Conservation (phyloP, 2,113 vertebrate genomes). For the Andinoacara biseriatus region DNA sequence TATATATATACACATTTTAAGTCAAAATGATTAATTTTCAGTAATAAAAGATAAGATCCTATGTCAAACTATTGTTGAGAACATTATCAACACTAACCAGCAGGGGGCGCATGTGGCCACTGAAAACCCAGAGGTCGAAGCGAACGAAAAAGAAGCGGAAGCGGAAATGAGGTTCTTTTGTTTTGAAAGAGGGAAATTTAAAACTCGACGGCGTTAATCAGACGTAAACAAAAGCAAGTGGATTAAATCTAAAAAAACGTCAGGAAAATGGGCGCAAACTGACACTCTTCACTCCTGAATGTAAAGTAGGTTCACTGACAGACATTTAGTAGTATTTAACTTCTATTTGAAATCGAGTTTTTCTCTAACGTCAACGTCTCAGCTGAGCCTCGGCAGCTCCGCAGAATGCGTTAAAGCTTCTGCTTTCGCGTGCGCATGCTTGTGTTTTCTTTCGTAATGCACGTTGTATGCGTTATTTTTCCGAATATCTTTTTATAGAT, state of each 20-base stretch:
- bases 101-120: background rate
- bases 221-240: slow-evolving; percentile 1
- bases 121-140: background rate
- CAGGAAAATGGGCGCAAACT: background rate
- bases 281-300: background rate
- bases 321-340: background rate
- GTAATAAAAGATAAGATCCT: too few species aligned
- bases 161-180: slow-evolving; percentile 39
- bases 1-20: too few species aligned
- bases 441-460: background rate
- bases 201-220: slow-evolving; percentile 10
- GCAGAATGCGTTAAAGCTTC: background rate
- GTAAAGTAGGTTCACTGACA: background rate
- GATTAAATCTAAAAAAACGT: background rate
- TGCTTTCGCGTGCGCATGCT: background rate
- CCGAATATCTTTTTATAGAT: background rate
- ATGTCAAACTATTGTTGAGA: background rate
- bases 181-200: slow-evolving; percentile 75
- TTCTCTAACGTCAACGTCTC: background rate
- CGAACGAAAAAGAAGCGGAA: background rate
- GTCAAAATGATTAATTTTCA: too few species aligned
- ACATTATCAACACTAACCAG: background rate
- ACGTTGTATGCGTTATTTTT: background rate
- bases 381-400: background rate
- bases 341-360: background rate